Conservation (phyloP, 2,888 invertebrate species). For the Bursaphelenchus okinawaensis region DNA sequence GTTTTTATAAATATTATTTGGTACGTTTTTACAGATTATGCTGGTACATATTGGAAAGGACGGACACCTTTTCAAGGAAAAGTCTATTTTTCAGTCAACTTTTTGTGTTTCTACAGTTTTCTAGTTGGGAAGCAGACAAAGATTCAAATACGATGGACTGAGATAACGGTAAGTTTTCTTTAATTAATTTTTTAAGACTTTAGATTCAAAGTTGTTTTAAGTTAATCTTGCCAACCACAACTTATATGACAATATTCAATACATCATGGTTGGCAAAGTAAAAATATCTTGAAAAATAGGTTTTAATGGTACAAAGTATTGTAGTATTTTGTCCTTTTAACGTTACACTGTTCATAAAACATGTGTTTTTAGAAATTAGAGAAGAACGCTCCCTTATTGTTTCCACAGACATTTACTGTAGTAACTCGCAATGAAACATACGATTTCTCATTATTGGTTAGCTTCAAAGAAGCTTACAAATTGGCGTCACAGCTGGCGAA, state of each 20-base stretch:
- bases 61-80: constrained; percentile 90
- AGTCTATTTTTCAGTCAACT: constrained; percentile 91
- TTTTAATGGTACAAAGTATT: too few relatives aligned
- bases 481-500: constrained; percentile 91
- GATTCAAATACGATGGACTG: constrained; percentile 81
- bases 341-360: neutral
- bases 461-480: constrained; percentile 79
- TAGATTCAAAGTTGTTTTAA: constrained; percentile 1
- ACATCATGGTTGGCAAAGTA: too few relatives aligned
- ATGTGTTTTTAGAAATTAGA: constrained; percentile 46
- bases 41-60: constrained; percentile 81
- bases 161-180: constrained; percentile 66
- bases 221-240: too few relatives aligned
- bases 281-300: too few relatives aligned
- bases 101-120: constrained; percentile 90
- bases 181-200: too few relatives aligned
- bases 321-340: too few relatives aligned
- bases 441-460: constrained; percentile 84
- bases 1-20: neutral
- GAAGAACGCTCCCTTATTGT: constrained; percentile 42
- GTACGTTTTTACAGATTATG: constrained; percentile 60
- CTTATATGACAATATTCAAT: too few relatives aligned
- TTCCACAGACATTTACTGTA: constrained; percentile 48
- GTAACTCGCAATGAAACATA: constrained; percentile 62
- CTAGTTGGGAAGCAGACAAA: constrained; percentile 84